These are phyloP conservation scores for Anabas testudineus DNA, from an alignment of 2,797 vertebrate genomes.

Conservation along the genomic window DNA sequence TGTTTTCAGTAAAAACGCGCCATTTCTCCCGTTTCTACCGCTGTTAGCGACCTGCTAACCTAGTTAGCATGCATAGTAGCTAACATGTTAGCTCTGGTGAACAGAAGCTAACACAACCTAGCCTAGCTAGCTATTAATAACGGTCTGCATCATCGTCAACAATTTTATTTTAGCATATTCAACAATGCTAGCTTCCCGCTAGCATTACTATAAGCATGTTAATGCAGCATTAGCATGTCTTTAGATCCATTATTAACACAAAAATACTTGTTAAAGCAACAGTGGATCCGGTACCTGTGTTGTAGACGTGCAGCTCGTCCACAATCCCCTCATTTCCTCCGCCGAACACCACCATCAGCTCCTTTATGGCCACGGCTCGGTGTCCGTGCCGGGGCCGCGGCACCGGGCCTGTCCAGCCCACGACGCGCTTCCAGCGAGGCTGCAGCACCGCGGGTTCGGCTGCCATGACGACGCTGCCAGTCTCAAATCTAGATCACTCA, in stretches of 20 bases:
- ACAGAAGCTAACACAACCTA: slow-evolving; percentile 18
- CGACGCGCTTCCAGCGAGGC: slow-evolving; percentile 91
- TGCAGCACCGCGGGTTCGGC: slow-evolving; percentile 76
- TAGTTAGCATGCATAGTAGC: slow-evolving; percentile 18
- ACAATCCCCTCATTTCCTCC: slow-evolving; percentile 93
- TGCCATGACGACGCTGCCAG: slow-evolving; percentile 49
- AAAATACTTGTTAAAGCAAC: no score
- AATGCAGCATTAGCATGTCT: no score
- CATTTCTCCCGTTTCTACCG: slow-evolving; percentile 76
- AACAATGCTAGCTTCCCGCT: background rate
- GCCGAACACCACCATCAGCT: slow-evolving; percentile 92
- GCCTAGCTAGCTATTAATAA: background rate
- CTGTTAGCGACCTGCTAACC: slow-evolving; percentile 35
- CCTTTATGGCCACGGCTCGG: slow-evolving; percentile 91
- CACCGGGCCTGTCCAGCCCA: slow-evolving; percentile 91
- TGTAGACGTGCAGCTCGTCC: slow-evolving; percentile 92
- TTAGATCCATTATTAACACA: no score
- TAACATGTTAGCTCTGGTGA: no score
- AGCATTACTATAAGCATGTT: background rate
- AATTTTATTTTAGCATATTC: background rate
- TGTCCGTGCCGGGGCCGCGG: slow-evolving; percentile 91
- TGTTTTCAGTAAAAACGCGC: slow-evolving; percentile 82
- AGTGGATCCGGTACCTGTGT: slow-evolving; percentile 77
- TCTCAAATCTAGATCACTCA: slow-evolving; percentile 10
- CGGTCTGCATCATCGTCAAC: background rate